A percentile compares a stretch with the other conserved stretches of the same genome.
Conservation (phyloP, 2,797 vertebrate genomes). For the Diplodus puntazzo region DNA sequence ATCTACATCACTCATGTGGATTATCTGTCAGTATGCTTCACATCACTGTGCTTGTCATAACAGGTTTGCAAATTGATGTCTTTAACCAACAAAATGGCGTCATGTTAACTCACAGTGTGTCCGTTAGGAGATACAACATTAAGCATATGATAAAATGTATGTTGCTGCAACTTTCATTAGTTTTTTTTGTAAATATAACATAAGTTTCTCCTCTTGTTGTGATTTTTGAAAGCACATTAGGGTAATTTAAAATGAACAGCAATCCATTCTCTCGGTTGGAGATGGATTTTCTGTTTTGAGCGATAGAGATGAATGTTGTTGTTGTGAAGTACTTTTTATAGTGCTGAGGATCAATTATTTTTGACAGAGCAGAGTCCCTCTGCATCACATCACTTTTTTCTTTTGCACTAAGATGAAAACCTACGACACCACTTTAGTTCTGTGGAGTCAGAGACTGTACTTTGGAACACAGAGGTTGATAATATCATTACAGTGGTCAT, state of each 20-base stretch:
- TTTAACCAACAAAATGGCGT: background rate
- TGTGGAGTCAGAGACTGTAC: constrained; percentile 14
- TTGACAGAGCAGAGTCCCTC: constrained; percentile 20
- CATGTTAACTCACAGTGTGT: background rate
- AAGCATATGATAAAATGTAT: background rate
- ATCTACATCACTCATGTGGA: constrained; percentile 29
- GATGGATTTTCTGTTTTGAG: constrained; percentile 21
- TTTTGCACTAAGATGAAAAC: constrained; percentile 17
- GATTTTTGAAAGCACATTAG: background rate
- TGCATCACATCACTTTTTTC: constrained; percentile 37
- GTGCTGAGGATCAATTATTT: constrained; percentile 31
- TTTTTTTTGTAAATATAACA: background rate
- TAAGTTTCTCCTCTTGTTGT: constrained; percentile 10
- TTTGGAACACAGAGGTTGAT: constrained; percentile 7
- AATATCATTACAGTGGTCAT: constrained; percentile 8
- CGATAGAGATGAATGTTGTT: constrained; percentile 16
- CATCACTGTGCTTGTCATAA: background rate
- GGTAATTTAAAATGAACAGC: background rate
- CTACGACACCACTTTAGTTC: constrained; percentile 6
- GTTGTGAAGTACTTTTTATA: constrained; percentile 2
- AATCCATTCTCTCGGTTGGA: background rate
- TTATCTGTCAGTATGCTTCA: constrained; percentile 13
- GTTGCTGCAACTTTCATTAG: background rate
- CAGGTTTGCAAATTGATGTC: background rate
- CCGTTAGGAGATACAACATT: background rate